Conservation (phyloP, 1,140 invertebrate species). For the Metaphire vulgaris region DNA sequence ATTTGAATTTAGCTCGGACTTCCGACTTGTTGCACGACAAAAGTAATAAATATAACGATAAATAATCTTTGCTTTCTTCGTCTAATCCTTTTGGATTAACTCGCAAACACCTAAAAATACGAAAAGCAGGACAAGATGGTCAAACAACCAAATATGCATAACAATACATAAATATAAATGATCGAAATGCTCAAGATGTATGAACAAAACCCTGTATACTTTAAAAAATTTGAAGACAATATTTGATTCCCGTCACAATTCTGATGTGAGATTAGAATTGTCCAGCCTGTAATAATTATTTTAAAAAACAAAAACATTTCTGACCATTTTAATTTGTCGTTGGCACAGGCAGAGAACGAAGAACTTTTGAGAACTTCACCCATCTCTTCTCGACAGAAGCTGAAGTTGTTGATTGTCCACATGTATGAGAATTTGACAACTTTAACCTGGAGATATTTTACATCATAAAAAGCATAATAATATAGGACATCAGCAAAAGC, state of each 20-base stretch:
- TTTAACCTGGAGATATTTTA: constrained; percentile 86
- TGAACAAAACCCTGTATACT: no score
- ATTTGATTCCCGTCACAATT: no score
- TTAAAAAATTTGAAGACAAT: no score
- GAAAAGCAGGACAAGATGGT: neutral
- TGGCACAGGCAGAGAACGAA: constrained; percentile 96
- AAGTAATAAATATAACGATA: constrained; percentile 94
- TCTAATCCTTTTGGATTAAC: constrained; percentile 99
- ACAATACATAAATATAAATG: no score
- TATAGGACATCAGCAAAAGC: neutral
- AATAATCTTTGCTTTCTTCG: constrained; percentile 99
- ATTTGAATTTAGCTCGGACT: constrained; percentile 99
- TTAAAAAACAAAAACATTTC: no score
- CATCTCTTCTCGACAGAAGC: constrained; percentile 92
- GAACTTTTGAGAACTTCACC: constrained; percentile 99
- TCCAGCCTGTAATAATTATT: no score
- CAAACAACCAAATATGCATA: no score
- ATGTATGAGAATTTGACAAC: constrained; percentile 99
- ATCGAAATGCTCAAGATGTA: no score
- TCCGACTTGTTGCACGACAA: constrained; percentile 99
- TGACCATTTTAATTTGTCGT: constrained; percentile 98
- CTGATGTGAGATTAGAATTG: no score
- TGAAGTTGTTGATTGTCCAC: constrained; percentile 99
- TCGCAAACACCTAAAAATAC: constrained; percentile 74
- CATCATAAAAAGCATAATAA: neutral